phyloP scores from a whole-genome alignment of 2,113 vertebrate genomes.

The Anolis sagrei region DNA sequence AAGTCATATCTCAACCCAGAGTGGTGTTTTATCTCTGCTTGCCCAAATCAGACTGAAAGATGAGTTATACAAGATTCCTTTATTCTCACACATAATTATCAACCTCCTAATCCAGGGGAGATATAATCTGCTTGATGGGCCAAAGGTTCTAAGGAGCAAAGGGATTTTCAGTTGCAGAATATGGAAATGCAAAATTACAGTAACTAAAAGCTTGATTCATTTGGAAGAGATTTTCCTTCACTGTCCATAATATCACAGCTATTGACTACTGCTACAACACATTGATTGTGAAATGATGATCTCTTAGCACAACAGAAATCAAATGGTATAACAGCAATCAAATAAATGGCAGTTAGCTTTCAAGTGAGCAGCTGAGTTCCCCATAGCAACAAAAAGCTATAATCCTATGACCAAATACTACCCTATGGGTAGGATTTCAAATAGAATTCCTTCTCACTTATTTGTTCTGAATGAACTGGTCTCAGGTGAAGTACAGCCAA shows the following conservation, averaged over 20 bases:
- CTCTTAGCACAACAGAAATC: not conserved
- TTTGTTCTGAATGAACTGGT: constrained; percentile 1
- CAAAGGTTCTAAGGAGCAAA: not conserved
- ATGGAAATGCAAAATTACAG: not conserved
- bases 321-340: not conserved
- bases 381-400: constrained; percentile 6
- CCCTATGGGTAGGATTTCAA: not conserved
- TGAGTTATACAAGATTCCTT: not conserved
- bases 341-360: not conserved
- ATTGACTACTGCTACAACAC: not conserved
- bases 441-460: constrained; percentile 2
- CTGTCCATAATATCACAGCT: no score
- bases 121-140: not conserved
- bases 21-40: not conserved
- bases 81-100: not conserved
- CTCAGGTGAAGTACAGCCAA: not conserved
- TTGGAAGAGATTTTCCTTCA: not conserved
- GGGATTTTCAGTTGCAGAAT: not conserved
- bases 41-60: not conserved
- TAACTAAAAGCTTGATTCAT: not conserved
- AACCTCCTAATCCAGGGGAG: not conserved
- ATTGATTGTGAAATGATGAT: not conserved
- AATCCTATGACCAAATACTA: not conserved
- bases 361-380: not conserved
- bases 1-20: not conserved